phyloP scores from a whole-genome alignment of 2,888 invertebrate genomes.

The Caenorhabditis sulstoni region DNA sequence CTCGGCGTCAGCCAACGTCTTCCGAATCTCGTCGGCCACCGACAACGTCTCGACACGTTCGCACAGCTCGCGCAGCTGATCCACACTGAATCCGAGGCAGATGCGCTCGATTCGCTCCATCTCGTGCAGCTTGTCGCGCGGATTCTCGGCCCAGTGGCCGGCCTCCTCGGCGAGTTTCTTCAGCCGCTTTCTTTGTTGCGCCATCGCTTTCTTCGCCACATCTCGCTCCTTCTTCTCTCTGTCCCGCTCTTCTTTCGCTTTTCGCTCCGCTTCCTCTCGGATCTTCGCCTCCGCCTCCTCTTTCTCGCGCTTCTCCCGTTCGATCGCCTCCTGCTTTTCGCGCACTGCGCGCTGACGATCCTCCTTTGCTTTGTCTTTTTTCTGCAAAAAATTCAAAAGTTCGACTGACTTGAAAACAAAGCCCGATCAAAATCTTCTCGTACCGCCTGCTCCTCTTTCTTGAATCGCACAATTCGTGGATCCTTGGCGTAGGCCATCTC shows the following conservation, averaged over 20 bases:
- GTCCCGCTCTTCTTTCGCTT: constrained; percentile 62
- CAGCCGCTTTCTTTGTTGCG: constrained; percentile 89
- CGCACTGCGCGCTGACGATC: constrained; percentile 59
- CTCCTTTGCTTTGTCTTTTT: constrained; percentile 66
- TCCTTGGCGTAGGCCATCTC: constrained; percentile 95
- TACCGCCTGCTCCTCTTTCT: constrained; percentile 92
- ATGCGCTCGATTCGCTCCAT: constrained; percentile 77
- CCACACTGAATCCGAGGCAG: constrained; percentile 69
- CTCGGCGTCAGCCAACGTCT: constrained; percentile 61
- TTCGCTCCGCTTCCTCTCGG: constrained; percentile 62
- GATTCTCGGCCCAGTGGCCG: constrained; percentile 72
- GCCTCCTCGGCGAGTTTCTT: constrained; percentile 85
- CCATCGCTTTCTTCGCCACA: constrained; percentile 83
- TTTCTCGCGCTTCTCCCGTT: constrained; percentile 65
- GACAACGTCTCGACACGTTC: constrained; percentile 64
- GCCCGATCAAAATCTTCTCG: no score
- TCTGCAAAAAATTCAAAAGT: constrained; percentile 43
- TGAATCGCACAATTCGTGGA: constrained; percentile 92
- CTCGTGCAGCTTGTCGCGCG: constrained; percentile 64
- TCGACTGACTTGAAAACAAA: neutral
- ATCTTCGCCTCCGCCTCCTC: constrained; percentile 70
- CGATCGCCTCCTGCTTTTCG: constrained; percentile 66
- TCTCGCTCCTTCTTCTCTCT: constrained; percentile 79
- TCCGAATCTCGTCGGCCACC: constrained; percentile 61
- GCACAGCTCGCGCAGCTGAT: constrained; percentile 72